A percentile compares a stretch with the other conserved stretches of the same genome.
Evolutionary conservation across 1,140 invertebrate species (phyloP).

Genomic region (Trachelipus rathkii): DNA sequence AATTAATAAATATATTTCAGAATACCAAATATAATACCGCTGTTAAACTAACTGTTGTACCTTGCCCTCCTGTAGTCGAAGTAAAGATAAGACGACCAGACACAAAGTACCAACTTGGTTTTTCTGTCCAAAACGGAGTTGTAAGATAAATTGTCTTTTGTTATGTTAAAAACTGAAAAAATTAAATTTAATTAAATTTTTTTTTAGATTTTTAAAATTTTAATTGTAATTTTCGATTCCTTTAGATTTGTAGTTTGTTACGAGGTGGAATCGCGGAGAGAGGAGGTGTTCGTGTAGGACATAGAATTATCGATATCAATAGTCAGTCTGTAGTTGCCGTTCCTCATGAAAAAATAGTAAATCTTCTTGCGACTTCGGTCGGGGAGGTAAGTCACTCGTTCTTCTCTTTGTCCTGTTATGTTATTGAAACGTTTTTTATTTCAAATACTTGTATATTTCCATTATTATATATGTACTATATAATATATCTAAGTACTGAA

Average conservation of each 20-base stretch:
- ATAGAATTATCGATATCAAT: slow-evolving; percentile 99
- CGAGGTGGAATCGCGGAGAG: slow-evolving; percentile 97
- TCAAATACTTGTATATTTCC: no score
- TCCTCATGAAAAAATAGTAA: slow-evolving; percentile 98
- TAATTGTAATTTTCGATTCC: slow-evolving; percentile 29
- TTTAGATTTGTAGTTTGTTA: slow-evolving; percentile 92
- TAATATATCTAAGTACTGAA: no score
- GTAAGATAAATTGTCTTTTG: slow-evolving; percentile 57
- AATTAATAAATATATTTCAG: slow-evolving; percentile 48
- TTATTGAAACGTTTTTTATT: no score
- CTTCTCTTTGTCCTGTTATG: no score
- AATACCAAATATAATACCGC: slow-evolving; percentile 95
- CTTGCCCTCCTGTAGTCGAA: slow-evolving; percentile 99
- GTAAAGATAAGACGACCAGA: slow-evolving; percentile 98
- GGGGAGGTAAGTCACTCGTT: slow-evolving; percentile 73
- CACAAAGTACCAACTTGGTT: slow-evolving; percentile 98
- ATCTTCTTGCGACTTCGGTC: slow-evolving; percentile 94
- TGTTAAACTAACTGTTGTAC: slow-evolving; percentile 96
- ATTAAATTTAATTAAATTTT: no score
- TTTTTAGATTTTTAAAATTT: no score
- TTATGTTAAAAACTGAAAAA: no score
- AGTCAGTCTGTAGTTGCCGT: slow-evolving; percentile 98
- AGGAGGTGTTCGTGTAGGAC: slow-evolving; percentile 95
- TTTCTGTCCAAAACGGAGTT: slow-evolving; percentile 99
- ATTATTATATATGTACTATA: no score